Evolutionary conservation across 2,797 vertebrate species (phyloP), one percentile per base, ranked within the genome.

Genomic region (Urophycis tenuis): DNA sequence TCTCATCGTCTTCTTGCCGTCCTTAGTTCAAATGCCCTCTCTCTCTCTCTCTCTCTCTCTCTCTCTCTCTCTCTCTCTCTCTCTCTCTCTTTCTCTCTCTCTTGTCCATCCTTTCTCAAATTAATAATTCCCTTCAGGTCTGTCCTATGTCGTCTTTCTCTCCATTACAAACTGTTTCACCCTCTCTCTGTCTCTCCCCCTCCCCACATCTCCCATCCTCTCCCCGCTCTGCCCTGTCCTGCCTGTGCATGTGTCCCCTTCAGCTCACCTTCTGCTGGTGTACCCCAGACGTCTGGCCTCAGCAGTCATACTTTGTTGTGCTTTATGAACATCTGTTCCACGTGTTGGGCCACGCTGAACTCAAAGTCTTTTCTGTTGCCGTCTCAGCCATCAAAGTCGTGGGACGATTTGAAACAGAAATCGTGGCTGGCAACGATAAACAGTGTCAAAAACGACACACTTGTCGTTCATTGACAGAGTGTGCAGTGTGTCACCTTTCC

Each of bases 211-310:
- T n/a, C n/a, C n/a, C n/a, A 53, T 53, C 49, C 49, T 22, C 19
- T 14, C 12, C 12, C 49, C 31, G 9, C 19, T 49, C 30, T 25
- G 29, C 29, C 45, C 29, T 25, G 34, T 39, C 71, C 32, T 19
- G 17, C 32, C 33, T 36, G 19, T 72, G 22, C n/a, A 14, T 35
- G 22, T n/a, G n/a, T n/a, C n/a, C 33, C 71, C 71, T 35, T 81
- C 77, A 77, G 60, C 29, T 32, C 79, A 74, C 74, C 39, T 72
- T 9, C 9, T 10, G 25, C 25, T 67, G n/a, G n/a, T n/a, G n/a
- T n/a, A n/a, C 25, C 53, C 8, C 19, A 9, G 4, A 29, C 12
- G 25, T 67, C 60, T 14, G 25, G 29, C 25, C 60, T 67, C 3
- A 19, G 12, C 60, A 29, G n/a, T n/a, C n/a, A n/a, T n/a, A n/a